Evolutionary conservation across 2,888 invertebrate genomes (phyloP).

Genomic region (Venustoraphidia nigricollis): DNA sequence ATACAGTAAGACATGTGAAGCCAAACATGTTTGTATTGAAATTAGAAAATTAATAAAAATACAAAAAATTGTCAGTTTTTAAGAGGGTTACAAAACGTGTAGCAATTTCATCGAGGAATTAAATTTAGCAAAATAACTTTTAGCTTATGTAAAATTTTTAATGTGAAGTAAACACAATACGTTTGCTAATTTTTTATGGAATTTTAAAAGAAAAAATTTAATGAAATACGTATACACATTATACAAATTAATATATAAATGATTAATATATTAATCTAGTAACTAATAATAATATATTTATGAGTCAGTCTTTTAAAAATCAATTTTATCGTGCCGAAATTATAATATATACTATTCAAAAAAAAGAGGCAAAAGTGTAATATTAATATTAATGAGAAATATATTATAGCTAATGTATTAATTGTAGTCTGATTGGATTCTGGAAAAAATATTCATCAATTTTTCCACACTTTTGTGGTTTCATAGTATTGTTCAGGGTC

Average conservation of each 20-base stretch:
- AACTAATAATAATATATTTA: slow-evolving; percentile 10
- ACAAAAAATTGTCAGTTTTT: too few species aligned
- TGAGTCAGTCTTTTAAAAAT: slow-evolving; percentile 14
- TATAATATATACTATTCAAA: slow-evolving; percentile 10
- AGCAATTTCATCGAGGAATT: too few species aligned
- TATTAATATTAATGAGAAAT: slow-evolving; percentile 14
- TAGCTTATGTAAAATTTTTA: too few species aligned
- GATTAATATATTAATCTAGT: too few species aligned
- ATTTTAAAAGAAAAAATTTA: background rate
- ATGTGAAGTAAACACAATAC: too few species aligned
- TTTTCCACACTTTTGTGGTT: slow-evolving; percentile 22
- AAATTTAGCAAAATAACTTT: too few species aligned
- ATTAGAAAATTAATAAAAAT: too few species aligned
- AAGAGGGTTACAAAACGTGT: too few species aligned
- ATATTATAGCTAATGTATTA: slow-evolving; percentile 7
- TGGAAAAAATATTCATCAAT: slow-evolving; percentile 16
- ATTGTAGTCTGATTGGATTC: slow-evolving; percentile 10
- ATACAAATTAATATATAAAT: background rate
- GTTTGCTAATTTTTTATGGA: too few species aligned
- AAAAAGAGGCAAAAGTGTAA: slow-evolving; percentile 10
- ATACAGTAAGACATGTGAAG: too few species aligned
- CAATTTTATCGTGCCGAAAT: slow-evolving; percentile 17
- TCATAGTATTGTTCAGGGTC: slow-evolving; percentile 32
- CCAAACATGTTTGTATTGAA: too few species aligned
- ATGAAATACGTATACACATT: background rate